phyloP scores from a whole-genome alignment of 2,888 invertebrate genomes.

The Strigamia crassipes region DNA sequence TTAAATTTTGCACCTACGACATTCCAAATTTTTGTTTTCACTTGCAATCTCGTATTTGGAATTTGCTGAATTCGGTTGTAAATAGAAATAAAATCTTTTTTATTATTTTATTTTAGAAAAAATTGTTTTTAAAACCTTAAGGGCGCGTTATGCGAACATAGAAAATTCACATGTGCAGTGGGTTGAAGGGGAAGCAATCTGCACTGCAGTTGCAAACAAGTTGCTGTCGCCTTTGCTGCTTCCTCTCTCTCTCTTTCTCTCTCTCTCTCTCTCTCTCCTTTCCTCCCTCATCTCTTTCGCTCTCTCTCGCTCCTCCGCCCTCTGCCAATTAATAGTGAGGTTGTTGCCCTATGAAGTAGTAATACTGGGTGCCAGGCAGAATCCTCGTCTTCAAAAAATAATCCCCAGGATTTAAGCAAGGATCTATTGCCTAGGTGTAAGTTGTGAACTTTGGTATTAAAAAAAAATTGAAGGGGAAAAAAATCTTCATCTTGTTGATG shows the following conservation, averaged over 20 bases:
- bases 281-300: neutral
- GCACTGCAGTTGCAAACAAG: constrained; percentile 5
- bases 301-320: neutral
- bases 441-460: constrained; percentile 11
- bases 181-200: constrained; percentile 11
- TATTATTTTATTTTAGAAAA: neutral
- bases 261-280: neutral
- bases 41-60: neutral
- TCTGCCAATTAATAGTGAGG: constrained; percentile 16
- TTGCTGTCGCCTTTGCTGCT: constrained; percentile 10
- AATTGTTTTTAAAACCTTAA: constrained; percentile 21
- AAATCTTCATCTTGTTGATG: constrained; percentile 5
- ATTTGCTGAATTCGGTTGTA: neutral
- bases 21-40: neutral
- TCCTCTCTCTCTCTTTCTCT: neutral
- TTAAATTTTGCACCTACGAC: no score
- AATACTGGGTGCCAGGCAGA: constrained; percentile 16
- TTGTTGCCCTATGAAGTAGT: constrained; percentile 11
- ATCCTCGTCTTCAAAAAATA: constrained; percentile 21
- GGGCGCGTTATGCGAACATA: neutral
- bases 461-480: neutral
- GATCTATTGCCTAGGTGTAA: constrained; percentile 21
- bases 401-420: neutral
- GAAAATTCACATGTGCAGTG: constrained; percentile 4
- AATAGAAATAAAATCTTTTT: neutral